Evolutionary conservation across 2,888 invertebrate genomes (phyloP), one percentile per base, ranked within the genome.

Genomic region (Mythimna albipuncta): DNA sequence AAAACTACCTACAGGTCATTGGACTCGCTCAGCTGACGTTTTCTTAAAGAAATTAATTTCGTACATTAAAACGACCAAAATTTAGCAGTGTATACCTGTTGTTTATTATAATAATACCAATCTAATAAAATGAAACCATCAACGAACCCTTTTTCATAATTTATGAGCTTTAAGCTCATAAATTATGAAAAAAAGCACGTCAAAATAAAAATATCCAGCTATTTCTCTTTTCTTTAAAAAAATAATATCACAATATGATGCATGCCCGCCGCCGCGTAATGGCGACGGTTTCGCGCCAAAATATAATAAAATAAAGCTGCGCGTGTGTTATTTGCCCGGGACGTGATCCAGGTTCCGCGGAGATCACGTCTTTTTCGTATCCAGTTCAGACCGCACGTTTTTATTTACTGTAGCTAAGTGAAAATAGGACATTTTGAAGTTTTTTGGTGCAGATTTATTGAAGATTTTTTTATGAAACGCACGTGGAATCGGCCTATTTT

Each of bases 321-420:
- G 70, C 84, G 84, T 85, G 84, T 72, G 82, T 75, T 85, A 85
- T 83, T 85, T 83, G 67, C 64, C 32, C 64, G 59, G 54, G 50
- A 83, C 84, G 84, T 85, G 84, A 79, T 72, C 65, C 59, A 70
- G 59, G 79, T 52, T 44, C 59, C 62, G 54, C 10, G 61, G 63
- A 68, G 66, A 68, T 75, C 70, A 75, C 73, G 69, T 80, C 73
- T 70, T 77, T 75, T 68, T 59, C 38, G 67, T 62, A 68, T 54
- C 66, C 63, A 68, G 79, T 81, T 83, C 72, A 79, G 75, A 83
- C 61, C 57, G 55, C 83, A 70, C 83, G 62, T 70, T 64, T 82
- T 79, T 83, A 71, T 76, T 69, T 63, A 78, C 64, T 81, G 38
- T 57, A 38, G 0, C 6, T 47, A 41, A 73, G 58, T 80, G 19